phyloP scores from a whole-genome alignment of 2,113 vertebrate species.

The Rhinolophus ferrumequinum region DNA sequence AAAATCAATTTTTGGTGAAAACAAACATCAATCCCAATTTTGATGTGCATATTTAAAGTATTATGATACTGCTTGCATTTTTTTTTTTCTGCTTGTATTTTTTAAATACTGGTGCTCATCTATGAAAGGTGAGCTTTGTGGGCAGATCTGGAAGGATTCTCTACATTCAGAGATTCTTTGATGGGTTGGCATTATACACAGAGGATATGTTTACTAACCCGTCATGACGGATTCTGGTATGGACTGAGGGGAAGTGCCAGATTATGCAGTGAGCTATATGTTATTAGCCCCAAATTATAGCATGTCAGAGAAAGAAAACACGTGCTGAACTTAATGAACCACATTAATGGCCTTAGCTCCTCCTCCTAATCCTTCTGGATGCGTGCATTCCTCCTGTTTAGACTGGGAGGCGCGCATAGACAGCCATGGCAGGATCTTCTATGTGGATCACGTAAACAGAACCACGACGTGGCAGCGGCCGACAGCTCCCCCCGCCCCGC shows the following conservation, averaged over 20 bases:
- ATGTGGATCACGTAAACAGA: conserved; percentile 98
- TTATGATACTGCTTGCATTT: neutral
- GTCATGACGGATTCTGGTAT: neutral
- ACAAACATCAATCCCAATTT: neutral
- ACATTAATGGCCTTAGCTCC: neutral
- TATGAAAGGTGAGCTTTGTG: neutral
- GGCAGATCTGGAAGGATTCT: neutral
- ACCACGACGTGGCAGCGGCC: conserved; percentile 99
- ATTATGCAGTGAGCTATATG: neutral
- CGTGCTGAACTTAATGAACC: neutral
- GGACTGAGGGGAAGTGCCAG: neutral
- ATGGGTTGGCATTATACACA: neutral
- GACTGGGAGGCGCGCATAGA: conserved; percentile 99
- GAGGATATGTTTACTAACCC: neutral
- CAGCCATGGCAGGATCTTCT: conserved; percentile 98
- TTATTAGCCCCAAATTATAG: conserved; percentile 40
- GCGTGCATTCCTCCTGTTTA: conserved; percentile 71
- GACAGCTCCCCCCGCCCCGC: conserved; percentile 95
- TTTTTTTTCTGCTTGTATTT: neutral
- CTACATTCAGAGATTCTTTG: neutral
- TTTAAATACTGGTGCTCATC: neutral
- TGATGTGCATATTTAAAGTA: neutral
- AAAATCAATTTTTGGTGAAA: neutral
- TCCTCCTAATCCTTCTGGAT: neutral
- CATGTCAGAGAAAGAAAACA: neutral